Evolutionary conservation across 2,888 invertebrate genomes (phyloP).

Genomic region (Drosophila conformis): DNA sequence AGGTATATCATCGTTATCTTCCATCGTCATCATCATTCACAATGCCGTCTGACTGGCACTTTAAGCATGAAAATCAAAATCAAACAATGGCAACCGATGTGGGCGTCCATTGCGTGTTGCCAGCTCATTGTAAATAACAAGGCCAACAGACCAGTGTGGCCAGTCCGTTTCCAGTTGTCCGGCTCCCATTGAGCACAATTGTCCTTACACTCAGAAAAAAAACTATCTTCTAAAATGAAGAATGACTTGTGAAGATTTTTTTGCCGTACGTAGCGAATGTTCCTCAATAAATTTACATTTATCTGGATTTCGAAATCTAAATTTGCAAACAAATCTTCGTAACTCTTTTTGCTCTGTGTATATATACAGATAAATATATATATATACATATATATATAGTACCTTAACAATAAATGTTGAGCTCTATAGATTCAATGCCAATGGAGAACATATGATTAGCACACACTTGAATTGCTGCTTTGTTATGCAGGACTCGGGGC

Average conservation of each 20-base stretch:
- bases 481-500: conserved; percentile 26
- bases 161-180: conserved; percentile 1
- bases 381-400: conserved; percentile 14
- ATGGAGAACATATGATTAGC: conserved; percentile 58
- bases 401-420: conserved; percentile 45
- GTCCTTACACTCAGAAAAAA: background rate
- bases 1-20: conserved; percentile 54
- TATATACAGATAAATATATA: background rate
- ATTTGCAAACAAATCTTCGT: background rate
- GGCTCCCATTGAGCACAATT: conserved; percentile 15
- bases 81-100: conserved; percentile 61
- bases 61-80: conserved; percentile 65
- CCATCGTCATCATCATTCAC: conserved; percentile 33
- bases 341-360: background rate
- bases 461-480: conserved; percentile 61
- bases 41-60: conserved; percentile 39
- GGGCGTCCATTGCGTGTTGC: conserved; percentile 67
- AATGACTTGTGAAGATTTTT: background rate
- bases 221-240: background rate
- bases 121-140: conserved; percentile 57
- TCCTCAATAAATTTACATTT: background rate
- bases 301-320: background rate
- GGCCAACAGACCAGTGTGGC: conserved; percentile 11
- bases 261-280: background rate
- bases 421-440: conserved; percentile 35